Percentiles rank a stretch among this genome's conserved stretches.
Conservation (phyloP, 2,797 vertebrate species). For the Sebastes umbrosus region DNA sequence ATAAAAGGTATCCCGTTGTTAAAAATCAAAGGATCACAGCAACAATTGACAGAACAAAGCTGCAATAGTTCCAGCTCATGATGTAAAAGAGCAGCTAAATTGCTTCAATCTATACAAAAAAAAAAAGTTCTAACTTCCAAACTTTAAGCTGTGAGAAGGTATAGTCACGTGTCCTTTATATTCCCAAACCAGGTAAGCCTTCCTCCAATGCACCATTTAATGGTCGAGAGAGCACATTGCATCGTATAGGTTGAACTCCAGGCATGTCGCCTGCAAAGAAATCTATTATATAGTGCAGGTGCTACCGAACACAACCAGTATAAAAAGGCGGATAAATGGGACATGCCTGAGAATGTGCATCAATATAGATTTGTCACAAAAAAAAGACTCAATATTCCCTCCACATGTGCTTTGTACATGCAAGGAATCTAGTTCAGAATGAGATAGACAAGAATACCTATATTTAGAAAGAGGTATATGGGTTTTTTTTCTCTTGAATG, state of each 20-base stretch:
- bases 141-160: constrained; percentile 50
- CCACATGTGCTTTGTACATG: constrained; percentile 5
- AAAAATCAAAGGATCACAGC: constrained; percentile 58
- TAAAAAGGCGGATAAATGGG: constrained; percentile 36
- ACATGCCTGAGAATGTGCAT: constrained; percentile 25
- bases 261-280: constrained; percentile 64
- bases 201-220: constrained; percentile 65
- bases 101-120: constrained; percentile 65
- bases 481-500: constrained; percentile 13
- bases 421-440: neutral
- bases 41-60: constrained; percentile 66
- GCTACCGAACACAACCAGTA: constrained; percentile 35
- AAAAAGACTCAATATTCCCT: neutral
- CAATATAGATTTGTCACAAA: constrained; percentile 28
- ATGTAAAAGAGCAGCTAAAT: constrained; percentile 68
- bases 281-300: constrained; percentile 64
- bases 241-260: constrained; percentile 61
- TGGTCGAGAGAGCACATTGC: constrained; percentile 73
- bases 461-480: constrained; percentile 2
- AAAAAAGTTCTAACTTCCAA: constrained; percentile 50
- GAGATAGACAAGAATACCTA: constrained; percentile 22
- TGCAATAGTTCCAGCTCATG: constrained; percentile 54
- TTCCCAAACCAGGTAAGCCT: constrained; percentile 49
- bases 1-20: constrained; percentile 69
- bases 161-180: constrained; percentile 54